phyloP scores from a whole-genome alignment of 64 coral and sea anemone genomes.

The Astreopora myriophthalma region DNA sequence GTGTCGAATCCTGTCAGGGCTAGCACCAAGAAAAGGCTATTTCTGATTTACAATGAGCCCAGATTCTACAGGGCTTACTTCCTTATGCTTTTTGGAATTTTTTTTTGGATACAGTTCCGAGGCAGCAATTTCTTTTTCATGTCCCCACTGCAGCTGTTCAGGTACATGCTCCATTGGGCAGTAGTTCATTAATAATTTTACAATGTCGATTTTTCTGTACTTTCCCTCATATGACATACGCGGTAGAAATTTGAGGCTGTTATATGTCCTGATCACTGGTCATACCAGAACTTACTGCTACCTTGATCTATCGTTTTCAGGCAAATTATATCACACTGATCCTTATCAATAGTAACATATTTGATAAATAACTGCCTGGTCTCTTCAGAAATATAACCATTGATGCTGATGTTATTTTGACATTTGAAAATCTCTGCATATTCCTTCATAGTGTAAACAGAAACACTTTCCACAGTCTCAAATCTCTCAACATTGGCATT shows the following conservation, averaged over 20 bases:
- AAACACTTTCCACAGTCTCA: conserved; percentile 59
- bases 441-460: conserved; percentile 68
- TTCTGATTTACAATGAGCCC: conserved; percentile 62
- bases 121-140: conserved; percentile 73
- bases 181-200: conserved; percentile 76
- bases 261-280: conserved; percentile 58
- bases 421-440: conserved; percentile 77
- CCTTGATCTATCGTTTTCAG: conserved; percentile 53
- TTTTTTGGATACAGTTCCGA: conserved; percentile 52
- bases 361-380: conserved; percentile 21
- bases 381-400: conserved; percentile 25
- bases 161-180: conserved; percentile 74
- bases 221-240: conserved; percentile 66
- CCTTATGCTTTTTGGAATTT: conserved; percentile 31
- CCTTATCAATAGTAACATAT: conserved; percentile 25
- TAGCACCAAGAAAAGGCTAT: conserved; percentile 72
- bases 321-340: conserved; percentile 66
- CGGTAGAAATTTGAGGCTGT: conserved; percentile 62
- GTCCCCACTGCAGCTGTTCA: conserved; percentile 64
- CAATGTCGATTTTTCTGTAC: conserved; percentile 73
- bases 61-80: conserved; percentile 32
- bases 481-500: conserved; percentile 53
- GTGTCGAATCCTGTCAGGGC: conserved; percentile 32
- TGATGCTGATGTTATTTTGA: conserved; percentile 51
- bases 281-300: conserved; percentile 68